Percentiles rank a stretch among this genome's conserved stretches.
Evolutionary conservation across 2,888 invertebrate species (phyloP).

Genomic region (Heliconius sara): DNA sequence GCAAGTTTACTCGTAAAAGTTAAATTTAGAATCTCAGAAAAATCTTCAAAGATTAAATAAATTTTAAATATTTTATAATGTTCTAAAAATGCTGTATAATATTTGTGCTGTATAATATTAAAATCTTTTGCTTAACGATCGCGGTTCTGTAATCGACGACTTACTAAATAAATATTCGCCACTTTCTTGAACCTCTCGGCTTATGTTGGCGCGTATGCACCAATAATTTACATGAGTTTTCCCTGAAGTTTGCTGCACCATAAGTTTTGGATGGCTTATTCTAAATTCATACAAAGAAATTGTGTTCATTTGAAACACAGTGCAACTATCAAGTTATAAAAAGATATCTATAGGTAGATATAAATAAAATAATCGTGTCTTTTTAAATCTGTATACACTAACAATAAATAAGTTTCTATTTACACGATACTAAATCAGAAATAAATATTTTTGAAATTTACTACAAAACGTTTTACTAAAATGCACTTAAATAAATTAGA

Average conservation of each 20-base stretch:
- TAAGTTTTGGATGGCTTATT: conserved; percentile 39
- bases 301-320: conserved; percentile 20
- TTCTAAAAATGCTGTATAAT: not conserved
- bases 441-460: too few relatives aligned
- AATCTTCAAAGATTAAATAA: too few relatives aligned
- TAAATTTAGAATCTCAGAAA: too few relatives aligned
- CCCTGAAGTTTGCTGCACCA: conserved; percentile 40
- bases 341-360: not conserved
- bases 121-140: not conserved
- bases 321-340: not conserved
- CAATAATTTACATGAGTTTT: conserved; percentile 48
- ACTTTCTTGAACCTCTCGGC: conserved; percentile 24
- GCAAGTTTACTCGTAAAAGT: too few relatives aligned
- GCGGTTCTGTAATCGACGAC: not conserved
- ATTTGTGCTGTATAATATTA: too few relatives aligned
- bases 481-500: too few relatives aligned
- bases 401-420: too few relatives aligned
- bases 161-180: not conserved
- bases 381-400: too few relatives aligned
- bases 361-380: too few relatives aligned
- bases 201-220: conserved; percentile 37
- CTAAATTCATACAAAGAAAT: conserved; percentile 29
- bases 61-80: too few relatives aligned
- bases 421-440: too few relatives aligned
- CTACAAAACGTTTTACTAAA: too few relatives aligned